Base-by-base conservation (phyloP, 2,797 vertebrate species). In the Euphonia xanthogaster region DNA sequence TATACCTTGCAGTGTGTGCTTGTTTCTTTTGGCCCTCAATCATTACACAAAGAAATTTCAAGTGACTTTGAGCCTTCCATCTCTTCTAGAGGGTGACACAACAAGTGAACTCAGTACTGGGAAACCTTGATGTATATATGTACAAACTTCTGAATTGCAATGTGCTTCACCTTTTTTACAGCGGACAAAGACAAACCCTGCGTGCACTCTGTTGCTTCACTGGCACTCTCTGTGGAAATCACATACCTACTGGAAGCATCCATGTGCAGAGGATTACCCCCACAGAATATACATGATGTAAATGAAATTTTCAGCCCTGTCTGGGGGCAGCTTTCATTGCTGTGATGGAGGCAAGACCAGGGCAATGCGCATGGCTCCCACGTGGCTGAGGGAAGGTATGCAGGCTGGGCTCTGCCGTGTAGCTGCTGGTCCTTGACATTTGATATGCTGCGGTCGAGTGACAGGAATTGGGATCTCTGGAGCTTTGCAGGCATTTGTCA, bases 381-480 rank as follows among this genome's bases (percentile, higher is more conserved):
- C 60, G 67, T 61, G 86, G 67, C 75, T 4, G 7, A 76, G 75
- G 45, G 63, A 68, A 92, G 72, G 78, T 5, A 5, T 2, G 33
- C 57, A 24, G 90, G 19, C 70, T 66, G 80, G 40, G 44, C 2
- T 5, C 17, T 4, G 2, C 37, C 28, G 8, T 47, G 65, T 23
- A 82, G 72, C 61, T 54, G 31, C 81, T 13, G 14, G 68, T 65
- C 83, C 93, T 95, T 68, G 70, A 90, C 88, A 67, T 95, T 92
- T 86, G 93, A 85, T 79, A 82, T 2, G 8, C 44, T 65, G 82
- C 1, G 1, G 75, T 87, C 20, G 5, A 92, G 73, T 90, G 89
- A 92, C 91, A 80, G 95, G 86, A 96, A 94, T 21, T 30, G 9
- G 60, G 67, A 85, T 96, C 94, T 94, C 88, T 44, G 22, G 86